These are phyloP conservation scores for Tachysurus fulvidraco DNA, from an alignment of 2,113 vertebrate species.

Conservation along the genomic window DNA sequence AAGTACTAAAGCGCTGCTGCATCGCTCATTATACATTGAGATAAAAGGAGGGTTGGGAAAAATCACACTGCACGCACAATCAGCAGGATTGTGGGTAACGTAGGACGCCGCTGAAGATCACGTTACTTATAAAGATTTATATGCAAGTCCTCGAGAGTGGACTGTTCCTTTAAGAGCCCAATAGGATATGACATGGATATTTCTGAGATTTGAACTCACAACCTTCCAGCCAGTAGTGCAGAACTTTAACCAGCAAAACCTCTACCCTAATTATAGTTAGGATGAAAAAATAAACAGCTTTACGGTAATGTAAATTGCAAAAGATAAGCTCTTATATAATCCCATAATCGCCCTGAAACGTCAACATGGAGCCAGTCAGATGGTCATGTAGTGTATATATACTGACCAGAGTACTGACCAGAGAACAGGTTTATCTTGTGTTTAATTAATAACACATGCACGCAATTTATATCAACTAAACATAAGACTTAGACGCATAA, in stretches of 20 bases:
- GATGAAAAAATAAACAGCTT: slow-evolving; percentile 9
- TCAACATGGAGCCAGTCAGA: neutral
- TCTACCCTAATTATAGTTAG: neutral
- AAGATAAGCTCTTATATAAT: neutral
- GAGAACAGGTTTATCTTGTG: neutral
- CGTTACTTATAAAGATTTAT: too few species aligned
- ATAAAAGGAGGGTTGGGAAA: neutral
- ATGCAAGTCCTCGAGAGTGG: neutral
- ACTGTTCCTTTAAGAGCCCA: neutral
- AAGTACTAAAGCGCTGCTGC: neutral
- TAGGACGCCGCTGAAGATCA: neutral
- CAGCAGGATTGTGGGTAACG: neutral
- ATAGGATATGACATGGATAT: neutral
- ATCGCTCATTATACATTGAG: neutral
- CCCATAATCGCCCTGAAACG: neutral
- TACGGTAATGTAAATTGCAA: neutral
- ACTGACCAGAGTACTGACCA: neutral
- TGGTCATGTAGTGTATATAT: neutral
- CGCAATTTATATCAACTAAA: neutral
- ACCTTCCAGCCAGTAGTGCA: neutral
- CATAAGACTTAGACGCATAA: neutral
- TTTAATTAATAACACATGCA: neutral
- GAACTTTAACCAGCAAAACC: neutral
- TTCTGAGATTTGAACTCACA: neutral
- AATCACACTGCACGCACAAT: neutral